These are phyloP conservation scores for Phalloptychus januarius DNA, from an alignment of 2,797 vertebrate genomes.

Conservation along the genomic window DNA sequence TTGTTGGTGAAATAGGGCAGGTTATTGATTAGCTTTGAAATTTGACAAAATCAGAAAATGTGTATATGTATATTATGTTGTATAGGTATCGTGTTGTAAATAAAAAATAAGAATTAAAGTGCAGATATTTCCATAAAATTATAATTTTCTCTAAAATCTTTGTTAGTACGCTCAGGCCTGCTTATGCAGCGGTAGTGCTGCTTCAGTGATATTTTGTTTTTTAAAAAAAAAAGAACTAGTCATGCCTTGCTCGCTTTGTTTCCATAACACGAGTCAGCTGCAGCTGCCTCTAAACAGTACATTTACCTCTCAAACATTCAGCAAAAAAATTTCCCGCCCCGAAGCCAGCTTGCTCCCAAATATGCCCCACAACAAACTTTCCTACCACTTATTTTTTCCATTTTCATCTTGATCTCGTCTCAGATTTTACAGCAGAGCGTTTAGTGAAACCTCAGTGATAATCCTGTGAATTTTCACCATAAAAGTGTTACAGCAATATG, in stretches of 20 bases:
- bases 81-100: neutral
- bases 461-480: slow-evolving; percentile 7
- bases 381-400: slow-evolving; percentile 56
- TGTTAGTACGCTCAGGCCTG: slow-evolving; percentile 16
- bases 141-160: slow-evolving; percentile 44
- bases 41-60: slow-evolving; percentile 16
- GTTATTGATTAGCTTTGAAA: neutral
- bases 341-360: slow-evolving; percentile 55
- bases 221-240: slow-evolving; percentile 35
- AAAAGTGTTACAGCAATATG: slow-evolving; percentile 4
- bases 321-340: slow-evolving; percentile 55
- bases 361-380: slow-evolving; percentile 48
- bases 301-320: slow-evolving; percentile 60
- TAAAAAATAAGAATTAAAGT: slow-evolving; percentile 14
- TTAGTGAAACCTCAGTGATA: slow-evolving; percentile 31
- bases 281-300: slow-evolving; percentile 56
- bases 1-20: neutral
- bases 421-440: slow-evolving; percentile 25
- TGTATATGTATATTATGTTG: too few species aligned
- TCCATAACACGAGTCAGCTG: slow-evolving; percentile 56
- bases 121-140: slow-evolving; percentile 6
- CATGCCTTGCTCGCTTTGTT: slow-evolving; percentile 60
- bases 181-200: slow-evolving; percentile 36
- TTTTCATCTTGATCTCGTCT: slow-evolving; percentile 50
- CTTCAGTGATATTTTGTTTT: slow-evolving; percentile 53